A percentile compares a stretch with the other conserved stretches of the same genome.
Conservation (phyloP, 2,113 vertebrate species). For the Paedocypris sp. region DNA sequence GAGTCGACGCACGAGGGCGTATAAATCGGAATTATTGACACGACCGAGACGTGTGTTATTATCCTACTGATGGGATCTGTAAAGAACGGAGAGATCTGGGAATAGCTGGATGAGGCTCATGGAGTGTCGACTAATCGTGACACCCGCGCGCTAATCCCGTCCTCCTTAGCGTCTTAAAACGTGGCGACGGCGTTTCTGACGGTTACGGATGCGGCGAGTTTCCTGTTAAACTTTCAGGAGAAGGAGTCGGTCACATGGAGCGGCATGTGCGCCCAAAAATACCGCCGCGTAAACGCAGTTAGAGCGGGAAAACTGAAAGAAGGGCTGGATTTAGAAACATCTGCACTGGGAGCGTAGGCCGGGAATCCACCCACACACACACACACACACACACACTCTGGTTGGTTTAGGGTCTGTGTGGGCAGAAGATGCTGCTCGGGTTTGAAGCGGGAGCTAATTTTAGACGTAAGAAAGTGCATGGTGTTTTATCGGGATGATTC, state of each 20-base stretch:
- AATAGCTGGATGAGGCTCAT: too few relatives aligned
- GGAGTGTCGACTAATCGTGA: too few relatives aligned
- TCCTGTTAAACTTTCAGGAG: conserved; percentile 12
- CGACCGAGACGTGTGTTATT: too few relatives aligned
- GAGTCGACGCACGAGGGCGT: too few relatives aligned
- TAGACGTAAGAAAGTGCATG: conserved; percentile 7
- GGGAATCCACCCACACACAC: conserved; percentile 5
- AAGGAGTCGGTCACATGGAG: conserved; percentile 30
- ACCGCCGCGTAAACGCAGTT: conserved; percentile 6
- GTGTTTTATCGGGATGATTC: conserved; percentile 13
- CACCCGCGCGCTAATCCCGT: neutral
- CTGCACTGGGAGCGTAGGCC: conserved; percentile 8
- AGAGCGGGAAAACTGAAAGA: conserved; percentile 31
- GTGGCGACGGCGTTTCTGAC: too few relatives aligned
- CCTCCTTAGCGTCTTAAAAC: conserved; percentile 8
- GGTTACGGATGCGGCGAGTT: too few relatives aligned
- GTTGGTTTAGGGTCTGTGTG: conserved; percentile 17
- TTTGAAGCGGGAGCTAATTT: conserved; percentile 12
- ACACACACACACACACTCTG: neutral
- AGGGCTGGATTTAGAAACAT: conserved; percentile 29
- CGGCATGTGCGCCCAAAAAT: conserved; percentile 35
- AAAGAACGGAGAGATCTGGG: too few relatives aligned
- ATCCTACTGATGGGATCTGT: too few relatives aligned
- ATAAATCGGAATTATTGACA: too few relatives aligned
- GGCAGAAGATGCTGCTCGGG: conserved; percentile 3